phyloP scores from a whole-genome alignment of 2,797 vertebrate species.

The Manis javanica region DNA sequence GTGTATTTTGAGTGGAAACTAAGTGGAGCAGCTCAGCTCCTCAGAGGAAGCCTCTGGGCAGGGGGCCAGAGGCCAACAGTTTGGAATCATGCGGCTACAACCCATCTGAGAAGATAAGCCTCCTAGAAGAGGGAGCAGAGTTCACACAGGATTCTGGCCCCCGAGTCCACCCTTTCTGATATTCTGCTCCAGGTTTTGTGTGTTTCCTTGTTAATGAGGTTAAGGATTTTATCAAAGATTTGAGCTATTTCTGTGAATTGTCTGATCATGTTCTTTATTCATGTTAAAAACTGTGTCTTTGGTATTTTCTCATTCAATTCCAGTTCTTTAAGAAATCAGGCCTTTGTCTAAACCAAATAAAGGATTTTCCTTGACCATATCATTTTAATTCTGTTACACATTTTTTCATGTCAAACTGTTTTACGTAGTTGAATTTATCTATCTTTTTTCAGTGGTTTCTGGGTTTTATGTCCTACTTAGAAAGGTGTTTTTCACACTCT shows the following conservation, averaged over 20 bases:
- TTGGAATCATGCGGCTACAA: not conserved
- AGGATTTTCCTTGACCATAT: not conserved
- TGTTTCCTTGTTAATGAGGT: slow-evolving; percentile 15
- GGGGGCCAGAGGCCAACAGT: not conserved
- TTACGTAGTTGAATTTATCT: not conserved
- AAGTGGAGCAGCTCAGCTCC: not conserved
- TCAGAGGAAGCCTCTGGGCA: not conserved
- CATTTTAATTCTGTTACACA: slow-evolving; percentile 36
- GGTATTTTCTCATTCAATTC: slow-evolving; percentile 42
- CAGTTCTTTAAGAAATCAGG: slow-evolving; percentile 44
- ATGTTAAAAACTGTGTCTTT: slow-evolving; percentile 39
- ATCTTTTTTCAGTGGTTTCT: slow-evolving; percentile 37
- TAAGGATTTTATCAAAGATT: not conserved
- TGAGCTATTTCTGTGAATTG: slow-evolving; percentile 2
- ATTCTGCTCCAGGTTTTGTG: not conserved
- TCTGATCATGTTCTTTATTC: not conserved
- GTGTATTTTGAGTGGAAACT: not conserved
- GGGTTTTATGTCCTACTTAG: slow-evolving; percentile 60
- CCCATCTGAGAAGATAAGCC: not conserved
- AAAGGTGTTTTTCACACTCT: slow-evolving; percentile 64
- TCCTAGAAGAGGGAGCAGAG: not conserved
- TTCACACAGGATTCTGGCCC: not conserved
- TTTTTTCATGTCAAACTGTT: slow-evolving; percentile 12
- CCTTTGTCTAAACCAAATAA: slow-evolving; percentile 48
- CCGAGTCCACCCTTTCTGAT: not conserved